A percentile compares a stretch with the other conserved stretches of the same genome.
phyloP scores from a whole-genome alignment of 1,140 invertebrate species.

The Rhopalosiphum padi region DNA sequence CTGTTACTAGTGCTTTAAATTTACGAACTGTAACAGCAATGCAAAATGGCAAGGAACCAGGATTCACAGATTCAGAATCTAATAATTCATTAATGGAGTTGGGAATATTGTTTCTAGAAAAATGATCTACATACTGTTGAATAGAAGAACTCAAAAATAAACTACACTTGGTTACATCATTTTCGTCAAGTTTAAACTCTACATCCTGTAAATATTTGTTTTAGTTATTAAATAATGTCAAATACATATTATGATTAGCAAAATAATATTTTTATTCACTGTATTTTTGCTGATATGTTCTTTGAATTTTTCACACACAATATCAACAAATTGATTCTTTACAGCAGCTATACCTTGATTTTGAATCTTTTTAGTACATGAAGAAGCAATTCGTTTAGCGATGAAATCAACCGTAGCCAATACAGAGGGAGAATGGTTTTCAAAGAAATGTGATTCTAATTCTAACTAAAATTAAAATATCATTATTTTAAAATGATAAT shows the following conservation, averaged over 20 bases:
- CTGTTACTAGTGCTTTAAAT: conserved; percentile 41
- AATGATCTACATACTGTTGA: conserved; percentile 47
- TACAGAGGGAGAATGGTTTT: conserved; percentile 49
- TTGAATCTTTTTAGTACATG: conserved; percentile 51
- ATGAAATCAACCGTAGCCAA: conserved; percentile 40
- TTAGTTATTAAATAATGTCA: neutral
- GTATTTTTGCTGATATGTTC: neutral
- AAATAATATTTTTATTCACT: neutral
- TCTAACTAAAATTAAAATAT: conserved; percentile 22
- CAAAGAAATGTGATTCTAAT: conserved; percentile 55
- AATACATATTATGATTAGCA: neutral
- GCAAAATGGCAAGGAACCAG: conserved; percentile 42
- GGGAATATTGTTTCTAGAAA: conserved; percentile 48
- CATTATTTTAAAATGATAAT: neutral
- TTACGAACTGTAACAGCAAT: conserved; percentile 44
- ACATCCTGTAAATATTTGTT: neutral
- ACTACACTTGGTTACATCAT: conserved; percentile 34
- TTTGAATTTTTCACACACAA: conserved; percentile 46
- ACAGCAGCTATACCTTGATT: conserved; percentile 35
- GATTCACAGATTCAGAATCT: conserved; percentile 32
- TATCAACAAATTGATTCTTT: conserved; percentile 48
- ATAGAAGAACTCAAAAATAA: conserved; percentile 25
- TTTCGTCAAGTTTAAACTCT: conserved; percentile 17
- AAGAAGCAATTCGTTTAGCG: conserved; percentile 42
- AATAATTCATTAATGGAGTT: conserved; percentile 41